Base-by-base conservation (phyloP, 2,888 invertebrate genomes). In the Calliopum simillimum region DNA sequence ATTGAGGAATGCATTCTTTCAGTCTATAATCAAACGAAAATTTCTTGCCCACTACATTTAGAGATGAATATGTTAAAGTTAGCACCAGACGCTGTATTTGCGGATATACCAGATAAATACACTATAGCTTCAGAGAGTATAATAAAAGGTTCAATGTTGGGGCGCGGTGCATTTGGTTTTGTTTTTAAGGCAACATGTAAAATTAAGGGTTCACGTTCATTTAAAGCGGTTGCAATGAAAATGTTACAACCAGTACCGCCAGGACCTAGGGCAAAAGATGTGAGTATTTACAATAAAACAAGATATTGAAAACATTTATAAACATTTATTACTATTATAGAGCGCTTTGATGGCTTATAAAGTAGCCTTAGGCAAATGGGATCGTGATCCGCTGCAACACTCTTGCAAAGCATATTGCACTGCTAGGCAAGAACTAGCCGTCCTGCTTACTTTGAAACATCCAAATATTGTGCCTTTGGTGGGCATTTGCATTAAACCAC, bases 111-210 rank as follows among this genome's bases (percentile, higher is more conserved):
- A 14, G 92, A 93, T 59, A 89, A 91, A 47, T 91, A 93, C 76
- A 89, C 96, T 12, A 93, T 98, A 14, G 91, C 92, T 75, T 91
- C 94, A 73, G 94, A 95, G 72, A 92, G 93, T 78, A 91, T 99
- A 4, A 90, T 92, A 56, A 89, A 94, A 70, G 92, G 92, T 0
- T 89, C 90, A 0, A 86, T 95, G 64, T 88, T 97, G 46, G 99
- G 99, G 0, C 91, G 98, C n/a, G 99, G 99, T 2, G 98, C 98
- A 0, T 99, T 99, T 88, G 99, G 99, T 3, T 97, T 98, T 78
- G 99, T 99, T 11, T 96, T 97, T 84, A 91, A 93, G 79, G 96
- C 94, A 1, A 88, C 88, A 5, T 93, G 92, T 84, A 91, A 91
- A 74, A 83, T 89, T 58, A 87, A 90, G 56, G 88, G 88, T 11